Percentiles rank a stretch among this genome's conserved stretches.
These are phyloP conservation scores for Rhincodon typus DNA, from an alignment of 2,797 vertebrate species.

Conservation along the genomic window DNA sequence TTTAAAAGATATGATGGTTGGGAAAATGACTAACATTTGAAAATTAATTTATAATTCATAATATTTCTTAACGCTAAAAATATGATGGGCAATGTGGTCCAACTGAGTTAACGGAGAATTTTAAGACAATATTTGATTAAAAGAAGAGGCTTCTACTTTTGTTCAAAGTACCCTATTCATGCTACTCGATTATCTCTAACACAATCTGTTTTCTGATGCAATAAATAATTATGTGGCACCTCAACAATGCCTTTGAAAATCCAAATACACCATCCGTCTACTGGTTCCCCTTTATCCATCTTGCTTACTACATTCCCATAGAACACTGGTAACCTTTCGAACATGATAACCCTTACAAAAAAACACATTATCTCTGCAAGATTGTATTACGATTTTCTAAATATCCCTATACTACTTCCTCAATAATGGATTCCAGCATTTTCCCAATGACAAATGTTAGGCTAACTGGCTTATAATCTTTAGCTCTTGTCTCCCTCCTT, in stretches of 20 bases:
- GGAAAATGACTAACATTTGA: no score
- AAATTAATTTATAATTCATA: no score
- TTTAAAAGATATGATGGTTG: no score
- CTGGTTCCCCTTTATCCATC: neutral
- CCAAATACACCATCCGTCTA: neutral
- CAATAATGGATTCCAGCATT: neutral
- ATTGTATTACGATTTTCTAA: neutral
- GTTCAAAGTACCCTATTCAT: no score
- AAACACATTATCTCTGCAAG: neutral
- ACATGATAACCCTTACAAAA: neutral
- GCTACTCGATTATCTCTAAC: neutral
- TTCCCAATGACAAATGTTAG: neutral
- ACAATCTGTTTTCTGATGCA: neutral
- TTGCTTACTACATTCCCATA: neutral
- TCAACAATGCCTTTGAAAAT: neutral
- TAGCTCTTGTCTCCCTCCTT: neutral
- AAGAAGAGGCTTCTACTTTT: no score
- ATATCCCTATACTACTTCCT: neutral
- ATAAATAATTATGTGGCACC: neutral
- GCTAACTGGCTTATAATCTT: neutral
- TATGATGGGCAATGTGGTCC: no score
- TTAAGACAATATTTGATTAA: no score
- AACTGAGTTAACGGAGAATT: no score
- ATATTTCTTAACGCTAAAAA: no score
- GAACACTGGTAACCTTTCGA: neutral